phyloP scores from a whole-genome alignment of 2,113 vertebrate species.

The Synodontis membranacea region DNA sequence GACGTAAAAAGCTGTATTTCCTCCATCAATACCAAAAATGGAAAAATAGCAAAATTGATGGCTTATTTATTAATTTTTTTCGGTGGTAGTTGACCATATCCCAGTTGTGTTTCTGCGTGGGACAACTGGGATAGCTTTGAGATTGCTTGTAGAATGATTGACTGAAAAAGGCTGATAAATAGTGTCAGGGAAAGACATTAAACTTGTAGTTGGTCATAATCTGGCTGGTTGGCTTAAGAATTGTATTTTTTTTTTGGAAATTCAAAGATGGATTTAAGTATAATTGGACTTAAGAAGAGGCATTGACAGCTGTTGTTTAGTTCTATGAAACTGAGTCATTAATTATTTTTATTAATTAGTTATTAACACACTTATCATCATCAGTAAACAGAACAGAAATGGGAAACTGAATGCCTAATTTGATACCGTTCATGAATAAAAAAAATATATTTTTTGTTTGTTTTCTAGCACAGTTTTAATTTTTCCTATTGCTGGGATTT shows the following conservation, averaged over 20 bases:
- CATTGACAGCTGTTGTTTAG: background rate
- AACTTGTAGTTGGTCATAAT: background rate
- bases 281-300: background rate
- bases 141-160: background rate
- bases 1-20: background rate
- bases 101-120: background rate
- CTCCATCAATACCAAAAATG: background rate
- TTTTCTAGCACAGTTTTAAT: background rate
- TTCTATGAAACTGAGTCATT: background rate
- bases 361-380: background rate
- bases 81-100: background rate
- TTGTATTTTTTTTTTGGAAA: background rate
- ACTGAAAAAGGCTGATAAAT: background rate
- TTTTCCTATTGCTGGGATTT: background rate
- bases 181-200: constrained; percentile 5
- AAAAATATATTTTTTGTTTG: background rate
- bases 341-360: background rate
- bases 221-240: background rate
- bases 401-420: background rate
- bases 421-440: background rate
- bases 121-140: background rate
- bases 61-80: background rate
- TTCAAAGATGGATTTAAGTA: background rate
- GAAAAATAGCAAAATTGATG: background rate
- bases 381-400: background rate